Evolutionary conservation across 2,113 vertebrate genomes (phyloP), one percentile per base, ranked within the genome.

Genomic region (Petaurus breviceps): DNA sequence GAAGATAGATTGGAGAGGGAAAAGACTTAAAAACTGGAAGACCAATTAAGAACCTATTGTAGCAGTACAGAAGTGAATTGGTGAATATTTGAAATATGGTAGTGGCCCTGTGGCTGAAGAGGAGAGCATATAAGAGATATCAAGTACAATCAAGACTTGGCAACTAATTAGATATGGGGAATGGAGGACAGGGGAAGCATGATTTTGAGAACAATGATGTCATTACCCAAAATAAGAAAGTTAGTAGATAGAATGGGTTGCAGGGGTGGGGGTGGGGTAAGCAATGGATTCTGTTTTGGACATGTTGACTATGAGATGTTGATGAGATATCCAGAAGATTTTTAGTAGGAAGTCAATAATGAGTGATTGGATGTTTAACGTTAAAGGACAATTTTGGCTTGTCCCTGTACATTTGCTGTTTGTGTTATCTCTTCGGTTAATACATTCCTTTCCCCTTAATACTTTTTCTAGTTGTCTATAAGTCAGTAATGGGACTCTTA

Each of bases 391-490:
- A 11, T 68, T 24, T 94, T 94, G 94, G 49, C 22, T 31, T 90
- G 24, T 31, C n/a, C 19, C 91, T 94, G 89, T 89, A 31, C 8
- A 49, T 4, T 91, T 49, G n/a, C 31, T 94, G 22, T 77, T 95
- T 61, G 11, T 6, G 46, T 89, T 92, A 49, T 90, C 54, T 24
- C 19, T 3, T 94, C 61, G 37, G 77, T 90, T 47, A 47, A 91
- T 49, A 26, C 93, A 93, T 26, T 91, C 89, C 26, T 96, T 97
- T 96, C 93, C 90, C 24, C 94, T 55, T 22, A 14, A 37, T 92
- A 93, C 25, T 96, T 97, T 97, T 96, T 94, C 91, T 16, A 93
- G 37, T 96, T 93, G 91, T 94, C n/a, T 7, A 25, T 95, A 93
- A 94, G 96, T 91, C 96, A 28, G n/a, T 24, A 91, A 4, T 91